Evolutionary conservation across 2,113 vertebrate genomes (phyloP).

Genomic region (Callithrix jacchus): DNA sequence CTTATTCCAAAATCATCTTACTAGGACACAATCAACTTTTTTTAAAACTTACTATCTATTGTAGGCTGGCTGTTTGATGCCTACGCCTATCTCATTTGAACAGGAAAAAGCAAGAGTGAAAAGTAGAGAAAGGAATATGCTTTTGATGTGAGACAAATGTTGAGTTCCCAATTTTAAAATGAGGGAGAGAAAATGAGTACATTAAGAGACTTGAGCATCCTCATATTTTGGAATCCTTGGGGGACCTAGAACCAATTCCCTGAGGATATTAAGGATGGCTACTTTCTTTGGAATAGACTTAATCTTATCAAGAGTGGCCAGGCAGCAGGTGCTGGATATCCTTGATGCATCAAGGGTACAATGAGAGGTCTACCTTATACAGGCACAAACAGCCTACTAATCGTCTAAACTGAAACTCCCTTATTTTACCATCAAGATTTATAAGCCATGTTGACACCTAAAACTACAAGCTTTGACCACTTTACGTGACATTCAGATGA

Average conservation of each 20-base stretch:
- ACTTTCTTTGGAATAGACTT: not conserved
- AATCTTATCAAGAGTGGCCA: not conserved
- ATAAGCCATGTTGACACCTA: not conserved
- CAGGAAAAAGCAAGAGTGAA: not conserved
- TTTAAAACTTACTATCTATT: not conserved
- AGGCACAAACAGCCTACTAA: not conserved
- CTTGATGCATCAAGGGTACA: not conserved
- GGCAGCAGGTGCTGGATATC: not conserved
- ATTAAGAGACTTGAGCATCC: not conserved
- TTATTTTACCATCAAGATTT: not conserved
- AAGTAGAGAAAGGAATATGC: conserved; percentile 13
- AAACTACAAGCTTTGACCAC: not conserved
- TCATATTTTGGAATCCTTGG: not conserved
- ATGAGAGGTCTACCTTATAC: not conserved
- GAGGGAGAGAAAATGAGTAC: not conserved
- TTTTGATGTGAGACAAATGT: not conserved
- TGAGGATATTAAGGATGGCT: not conserved
- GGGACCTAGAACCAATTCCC: not conserved
- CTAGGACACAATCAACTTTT: not conserved
- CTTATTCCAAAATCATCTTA: conserved; percentile 27
- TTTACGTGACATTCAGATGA: not conserved
- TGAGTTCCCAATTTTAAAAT: conserved; percentile 17
- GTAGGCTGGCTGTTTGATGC: not conserved
- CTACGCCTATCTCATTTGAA: not conserved
- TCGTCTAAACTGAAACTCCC: not conserved